phyloP scores from a whole-genome alignment of 2,797 vertebrate genomes.

The Macroramphosus scolopax region DNA sequence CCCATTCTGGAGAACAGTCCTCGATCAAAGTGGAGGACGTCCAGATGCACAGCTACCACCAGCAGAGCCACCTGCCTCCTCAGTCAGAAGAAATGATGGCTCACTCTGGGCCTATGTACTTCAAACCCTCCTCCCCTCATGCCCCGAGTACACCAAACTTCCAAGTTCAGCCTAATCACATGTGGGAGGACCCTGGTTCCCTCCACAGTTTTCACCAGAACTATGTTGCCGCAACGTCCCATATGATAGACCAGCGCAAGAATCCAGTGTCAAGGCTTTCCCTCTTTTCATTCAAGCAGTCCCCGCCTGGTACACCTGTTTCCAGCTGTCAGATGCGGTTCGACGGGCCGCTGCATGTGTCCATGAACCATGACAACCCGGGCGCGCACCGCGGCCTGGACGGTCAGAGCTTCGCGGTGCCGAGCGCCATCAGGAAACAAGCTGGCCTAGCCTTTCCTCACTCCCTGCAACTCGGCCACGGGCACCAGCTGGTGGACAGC shows the following conservation, averaged over 20 bases:
- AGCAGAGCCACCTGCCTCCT: constrained; percentile 90
- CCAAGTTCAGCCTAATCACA: constrained; percentile 90
- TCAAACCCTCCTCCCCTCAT: constrained; percentile 93
- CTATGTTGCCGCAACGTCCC: constrained; percentile 91
- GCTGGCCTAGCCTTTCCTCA: constrained; percentile 89
- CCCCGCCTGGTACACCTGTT: constrained; percentile 93
- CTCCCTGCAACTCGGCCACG: constrained; percentile 92
- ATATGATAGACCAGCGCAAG: constrained; percentile 95
- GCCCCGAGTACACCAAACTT: constrained; percentile 87
- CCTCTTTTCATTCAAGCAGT: constrained; percentile 98
- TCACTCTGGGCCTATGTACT: constrained; percentile 93
- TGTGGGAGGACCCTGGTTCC: constrained; percentile 98
- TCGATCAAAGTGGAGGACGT: constrained; percentile 99
- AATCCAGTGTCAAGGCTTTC: constrained; percentile 94
- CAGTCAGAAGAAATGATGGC: constrained; percentile 95
- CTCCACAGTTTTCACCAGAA: constrained; percentile 98
- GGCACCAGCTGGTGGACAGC: constrained; percentile 92
- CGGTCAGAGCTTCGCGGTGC: constrained; percentile 90
- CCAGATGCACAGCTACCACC: constrained; percentile 95
- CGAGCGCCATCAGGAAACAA: constrained; percentile 91
- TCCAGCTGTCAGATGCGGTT: constrained; percentile 99
- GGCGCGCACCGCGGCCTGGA: constrained; percentile 89
- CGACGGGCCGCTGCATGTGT: constrained; percentile 93
- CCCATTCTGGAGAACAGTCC: constrained; percentile 92
- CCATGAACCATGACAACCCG: constrained; percentile 89